These are phyloP conservation scores for Macrostomum lignano DNA, from an alignment of 1,140 invertebrate genomes.

Conservation along the genomic window DNA sequence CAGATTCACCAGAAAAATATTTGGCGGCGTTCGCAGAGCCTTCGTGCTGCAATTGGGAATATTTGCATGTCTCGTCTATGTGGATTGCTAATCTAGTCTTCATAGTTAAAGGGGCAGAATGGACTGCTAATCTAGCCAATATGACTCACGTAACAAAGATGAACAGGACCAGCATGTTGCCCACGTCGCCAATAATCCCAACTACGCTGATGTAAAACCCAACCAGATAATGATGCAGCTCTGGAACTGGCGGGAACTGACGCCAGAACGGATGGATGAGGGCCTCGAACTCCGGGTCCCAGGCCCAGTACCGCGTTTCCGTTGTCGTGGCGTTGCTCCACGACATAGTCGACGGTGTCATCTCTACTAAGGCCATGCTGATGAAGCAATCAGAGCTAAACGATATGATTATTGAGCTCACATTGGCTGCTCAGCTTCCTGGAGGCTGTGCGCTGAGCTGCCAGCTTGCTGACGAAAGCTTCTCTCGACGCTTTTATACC, in stretches of 20 bases:
- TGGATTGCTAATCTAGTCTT: no score
- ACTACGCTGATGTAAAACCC: constrained; percentile 43
- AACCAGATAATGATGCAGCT: constrained; percentile 35
- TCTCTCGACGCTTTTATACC: no score
- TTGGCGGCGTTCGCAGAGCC: constrained; percentile 50
- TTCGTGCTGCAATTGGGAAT: constrained; percentile 34
- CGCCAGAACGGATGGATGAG: constrained; percentile 16
- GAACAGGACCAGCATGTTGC: constrained; percentile 56
- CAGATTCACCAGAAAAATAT: constrained; percentile 57
- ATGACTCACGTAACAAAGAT: constrained; percentile 36
- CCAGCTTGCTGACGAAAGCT: no score
- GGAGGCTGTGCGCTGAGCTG: no score
- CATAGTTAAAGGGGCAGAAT: constrained; percentile 7
- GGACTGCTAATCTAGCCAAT: constrained; percentile 3
- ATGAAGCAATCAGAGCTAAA: no score
- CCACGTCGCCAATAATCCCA: constrained; percentile 39
- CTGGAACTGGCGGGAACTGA: constrained; percentile 12
- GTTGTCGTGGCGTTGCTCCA: no score
- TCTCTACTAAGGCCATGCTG: no score
- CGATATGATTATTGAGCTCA: no score
- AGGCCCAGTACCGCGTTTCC: no score
- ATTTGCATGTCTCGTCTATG: no score
- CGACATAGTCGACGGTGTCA: no score
- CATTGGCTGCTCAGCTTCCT: no score
- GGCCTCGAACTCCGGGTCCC: constrained; percentile 2